A percentile compares a stretch with the other conserved stretches of the same genome.
Evolutionary conservation across 2,797 vertebrate species (phyloP).

Genomic region (Danio aesculapii): DNA sequence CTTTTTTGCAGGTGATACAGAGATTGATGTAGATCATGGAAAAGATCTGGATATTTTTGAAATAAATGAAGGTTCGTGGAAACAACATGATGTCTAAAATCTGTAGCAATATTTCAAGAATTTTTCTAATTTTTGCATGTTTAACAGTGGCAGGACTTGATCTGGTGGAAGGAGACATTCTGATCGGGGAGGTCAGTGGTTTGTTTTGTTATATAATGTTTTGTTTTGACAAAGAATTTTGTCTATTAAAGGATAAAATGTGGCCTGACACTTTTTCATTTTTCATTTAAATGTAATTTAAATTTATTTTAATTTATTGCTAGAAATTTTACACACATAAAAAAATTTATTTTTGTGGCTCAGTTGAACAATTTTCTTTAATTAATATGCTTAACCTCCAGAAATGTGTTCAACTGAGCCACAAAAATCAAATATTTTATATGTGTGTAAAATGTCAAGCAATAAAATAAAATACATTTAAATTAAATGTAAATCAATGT

Average conservation of each 20-base stretch:
- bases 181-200: slow-evolving; percentile 76
- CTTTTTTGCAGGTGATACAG: slow-evolving; percentile 66
- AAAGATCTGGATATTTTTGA: slow-evolving; percentile 85
- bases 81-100: slow-evolving; percentile 33
- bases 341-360: too few species aligned
- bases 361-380: too few species aligned
- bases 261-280: too few species aligned
- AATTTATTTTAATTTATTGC: too few species aligned
- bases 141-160: slow-evolving; percentile 82
- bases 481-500: too few species aligned
- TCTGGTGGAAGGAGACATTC: slow-evolving; percentile 89
- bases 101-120: background rate
- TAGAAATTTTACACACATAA: too few species aligned
- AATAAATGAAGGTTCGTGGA: slow-evolving; percentile 85
- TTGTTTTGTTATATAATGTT: background rate
- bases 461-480: too few species aligned
- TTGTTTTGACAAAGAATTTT: background rate
- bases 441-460: background rate
- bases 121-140: slow-evolving; percentile 10
- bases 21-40: slow-evolving; percentile 83
- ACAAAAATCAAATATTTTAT: too few species aligned
- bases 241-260: too few species aligned
- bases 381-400: background rate
- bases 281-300: too few species aligned
- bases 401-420: background rate